Conservation (phyloP, 2,797 vertebrate genomes). For the Takifugu rubripes region DNA sequence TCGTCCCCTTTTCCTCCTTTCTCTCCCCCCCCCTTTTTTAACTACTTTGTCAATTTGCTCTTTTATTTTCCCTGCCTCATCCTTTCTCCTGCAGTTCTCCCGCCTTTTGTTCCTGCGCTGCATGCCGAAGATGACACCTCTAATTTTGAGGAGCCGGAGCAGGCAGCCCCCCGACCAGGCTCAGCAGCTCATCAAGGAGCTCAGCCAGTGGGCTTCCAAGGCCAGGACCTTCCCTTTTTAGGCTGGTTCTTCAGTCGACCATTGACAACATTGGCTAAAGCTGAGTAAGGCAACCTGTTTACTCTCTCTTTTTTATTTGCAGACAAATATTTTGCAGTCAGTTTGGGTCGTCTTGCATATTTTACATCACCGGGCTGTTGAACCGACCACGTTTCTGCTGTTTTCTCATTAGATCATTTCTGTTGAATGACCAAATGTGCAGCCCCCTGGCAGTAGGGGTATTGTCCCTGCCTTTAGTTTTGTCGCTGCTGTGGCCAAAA, state of each 20-base stretch:
- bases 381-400: constrained; percentile 42
- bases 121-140: constrained; percentile 98
- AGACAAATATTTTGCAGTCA: constrained; percentile 4
- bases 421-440: background rate
- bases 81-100: constrained; percentile 83
- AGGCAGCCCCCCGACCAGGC: constrained; percentile 85
- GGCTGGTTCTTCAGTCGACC: constrained; percentile 96
- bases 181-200: constrained; percentile 86
- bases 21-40: constrained; percentile 47
- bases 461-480: constrained; percentile 44
- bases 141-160: constrained; percentile 98
- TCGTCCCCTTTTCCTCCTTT: constrained; percentile 54
- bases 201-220: constrained; percentile 87
- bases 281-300: constrained; percentile 87
- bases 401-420: constrained; percentile 22
- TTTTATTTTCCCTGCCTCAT: constrained; percentile 59
- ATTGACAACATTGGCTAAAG: constrained; percentile 86
- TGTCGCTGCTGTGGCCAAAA: constrained; percentile 44
- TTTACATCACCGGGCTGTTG: constrained; percentile 45
- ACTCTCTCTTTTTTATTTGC: constrained; percentile 10
- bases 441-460: constrained; percentile 14
- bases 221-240: constrained; percentile 95
- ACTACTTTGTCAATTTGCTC: constrained; percentile 23
- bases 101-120: constrained; percentile 96
- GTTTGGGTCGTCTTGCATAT: constrained; percentile 28